phyloP scores from a whole-genome alignment of 2,797 vertebrate genomes.

The Garrulus glandarius region DNA sequence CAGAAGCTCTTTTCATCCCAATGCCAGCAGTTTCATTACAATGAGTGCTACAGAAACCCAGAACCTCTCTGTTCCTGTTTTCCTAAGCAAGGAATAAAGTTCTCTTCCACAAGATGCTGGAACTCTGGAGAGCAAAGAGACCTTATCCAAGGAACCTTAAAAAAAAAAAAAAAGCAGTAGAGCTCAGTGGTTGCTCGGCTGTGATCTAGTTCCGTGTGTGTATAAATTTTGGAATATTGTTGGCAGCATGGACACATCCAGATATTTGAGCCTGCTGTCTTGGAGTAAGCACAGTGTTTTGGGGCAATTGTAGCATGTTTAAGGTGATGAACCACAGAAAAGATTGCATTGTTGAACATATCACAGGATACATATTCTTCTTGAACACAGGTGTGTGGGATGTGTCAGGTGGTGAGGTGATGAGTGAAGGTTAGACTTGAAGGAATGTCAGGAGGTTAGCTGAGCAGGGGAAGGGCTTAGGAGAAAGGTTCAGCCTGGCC shows the following conservation, averaged over 20 bases:
- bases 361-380: rapidly evolving
- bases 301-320: not conserved
- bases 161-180: not conserved
- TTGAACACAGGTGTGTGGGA: not conserved
- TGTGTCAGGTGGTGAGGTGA: not conserved
- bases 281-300: not conserved
- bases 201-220: not conserved
- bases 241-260: not conserved
- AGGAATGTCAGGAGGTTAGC: not conserved
- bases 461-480: not conserved
- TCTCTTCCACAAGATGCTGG: not conserved
- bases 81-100: not conserved
- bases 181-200: not conserved
- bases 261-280: not conserved
- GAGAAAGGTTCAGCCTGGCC: not conserved
- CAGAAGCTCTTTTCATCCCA: not conserved
- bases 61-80: not conserved
- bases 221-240: not conserved
- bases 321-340: not conserved
- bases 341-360: not conserved
- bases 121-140: not conserved
- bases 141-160: not conserved
- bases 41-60: not conserved
- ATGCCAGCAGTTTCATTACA: not conserved
- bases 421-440: not conserved